A percentile compares a stretch with the other conserved stretches of the same genome.
Evolutionary conservation across 2,113 vertebrate species (phyloP).

Genomic region (Chlamydotis undulata): DNA sequence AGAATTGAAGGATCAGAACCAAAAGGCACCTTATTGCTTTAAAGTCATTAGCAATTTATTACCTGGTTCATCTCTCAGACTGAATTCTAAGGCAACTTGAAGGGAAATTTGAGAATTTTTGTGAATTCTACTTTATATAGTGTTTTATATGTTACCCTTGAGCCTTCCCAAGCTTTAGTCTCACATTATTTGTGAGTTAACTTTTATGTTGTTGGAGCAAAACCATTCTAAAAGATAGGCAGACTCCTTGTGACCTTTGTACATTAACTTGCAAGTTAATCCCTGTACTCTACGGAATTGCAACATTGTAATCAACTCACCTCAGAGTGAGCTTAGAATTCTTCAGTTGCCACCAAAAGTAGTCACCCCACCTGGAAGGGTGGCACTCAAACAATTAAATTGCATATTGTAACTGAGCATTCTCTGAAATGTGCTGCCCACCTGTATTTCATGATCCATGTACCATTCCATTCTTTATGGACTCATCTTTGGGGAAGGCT

Average conservation of each 20-base stretch:
- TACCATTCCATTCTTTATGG: background rate
- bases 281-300: background rate
- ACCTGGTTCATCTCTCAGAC: background rate
- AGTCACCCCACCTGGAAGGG: background rate
- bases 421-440: background rate
- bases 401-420: background rate
- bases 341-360: background rate
- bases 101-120: background rate
- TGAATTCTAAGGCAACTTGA: background rate
- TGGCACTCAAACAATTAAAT: background rate
- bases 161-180: background rate
- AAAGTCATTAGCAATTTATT: background rate
- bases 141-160: background rate
- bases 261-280: background rate
- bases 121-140: background rate
- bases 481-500: background rate
- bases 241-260: background rate
- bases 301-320: background rate
- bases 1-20: background rate
- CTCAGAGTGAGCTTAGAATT: background rate
- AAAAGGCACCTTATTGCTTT: background rate
- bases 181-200: background rate
- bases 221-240: background rate
- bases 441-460: background rate
- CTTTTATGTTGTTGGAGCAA: background rate